Evolutionary conservation across 2,797 vertebrate species (phyloP).

Genomic region (Amblyopsis hoosieri): DNA sequence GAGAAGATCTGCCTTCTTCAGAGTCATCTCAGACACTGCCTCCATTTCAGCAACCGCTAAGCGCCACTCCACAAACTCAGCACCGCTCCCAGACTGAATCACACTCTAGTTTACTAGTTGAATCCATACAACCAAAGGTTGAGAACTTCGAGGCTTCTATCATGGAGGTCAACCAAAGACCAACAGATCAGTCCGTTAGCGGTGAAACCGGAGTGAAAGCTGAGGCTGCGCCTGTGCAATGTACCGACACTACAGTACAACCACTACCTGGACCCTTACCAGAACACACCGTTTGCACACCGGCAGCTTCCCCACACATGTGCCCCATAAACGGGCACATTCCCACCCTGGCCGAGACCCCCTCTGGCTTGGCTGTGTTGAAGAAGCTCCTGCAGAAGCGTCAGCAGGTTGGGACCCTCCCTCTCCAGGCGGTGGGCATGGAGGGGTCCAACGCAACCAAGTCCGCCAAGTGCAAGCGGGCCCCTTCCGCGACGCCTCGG

Average conservation of each 20-base stretch:
- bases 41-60: conserved; percentile 68
- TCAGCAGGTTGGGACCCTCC: conserved; percentile 75
- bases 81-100: conserved; percentile 58
- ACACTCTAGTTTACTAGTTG: conserved; percentile 59
- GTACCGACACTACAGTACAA: conserved; percentile 9
- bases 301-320: conserved; percentile 23
- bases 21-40: conserved; percentile 72
- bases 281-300: conserved; percentile 17
- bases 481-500: conserved; percentile 71
- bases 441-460: conserved; percentile 64
- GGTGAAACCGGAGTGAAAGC: conserved; percentile 64
- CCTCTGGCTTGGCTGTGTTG: conserved; percentile 89
- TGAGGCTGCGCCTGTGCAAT: conserved; percentile 56
- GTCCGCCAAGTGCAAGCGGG: conserved; percentile 75
- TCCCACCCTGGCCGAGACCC: conserved; percentile 77
- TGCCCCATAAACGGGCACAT: conserved; percentile 71
- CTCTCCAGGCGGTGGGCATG: conserved; percentile 54
- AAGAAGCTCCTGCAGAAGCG: conserved; percentile 93
- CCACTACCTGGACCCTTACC: conserved; percentile 7
- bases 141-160: conserved; percentile 74
- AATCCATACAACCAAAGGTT: conserved; percentile 74
- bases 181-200: conserved; percentile 52
- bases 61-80: conserved; percentile 19
- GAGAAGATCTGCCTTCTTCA: conserved; percentile 63
- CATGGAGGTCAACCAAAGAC: conserved; percentile 57